Evolutionary conservation across 37 sponge, comb jelly and placozoan species (phyloP).

Genomic region (Cliona cf. orientalis): DNA sequence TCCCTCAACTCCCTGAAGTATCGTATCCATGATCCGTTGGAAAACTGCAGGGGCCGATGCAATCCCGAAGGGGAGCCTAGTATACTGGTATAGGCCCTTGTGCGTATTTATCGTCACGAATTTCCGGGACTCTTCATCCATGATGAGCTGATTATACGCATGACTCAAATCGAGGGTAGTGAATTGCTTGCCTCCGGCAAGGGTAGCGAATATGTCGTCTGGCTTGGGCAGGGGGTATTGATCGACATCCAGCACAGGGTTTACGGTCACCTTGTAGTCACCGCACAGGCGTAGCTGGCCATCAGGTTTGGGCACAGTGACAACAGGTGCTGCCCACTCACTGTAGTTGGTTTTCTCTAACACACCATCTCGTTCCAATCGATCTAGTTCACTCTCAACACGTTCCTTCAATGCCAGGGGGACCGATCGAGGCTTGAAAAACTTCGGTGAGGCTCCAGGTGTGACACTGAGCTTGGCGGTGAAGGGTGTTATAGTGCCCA

Average conservation of each 20-base stretch:
- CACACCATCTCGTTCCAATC: conserved; percentile 43
- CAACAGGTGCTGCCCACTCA: conserved; percentile 70
- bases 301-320: conserved; percentile 54
- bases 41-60: conserved; percentile 49
- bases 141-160: conserved; percentile 39
- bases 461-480: conserved; percentile 20
- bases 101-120: conserved; percentile 55
- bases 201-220: conserved; percentile 49
- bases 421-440: conserved; percentile 8
- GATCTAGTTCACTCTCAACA: conserved; percentile 29
- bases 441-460: conserved; percentile 16
- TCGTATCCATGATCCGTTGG: conserved; percentile 28
- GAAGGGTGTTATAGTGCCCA: conserved; percentile 3
- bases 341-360: conserved; percentile 26
- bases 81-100: conserved; percentile 30
- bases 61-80: conserved; percentile 42
- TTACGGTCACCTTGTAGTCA: no score
- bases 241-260: no score
- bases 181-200: conserved; percentile 48
- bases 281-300: conserved; percentile 51
- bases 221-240: no score
- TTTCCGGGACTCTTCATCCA: conserved; percentile 36
- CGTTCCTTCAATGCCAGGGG: conserved; percentile 3
- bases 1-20: conserved; percentile 33
- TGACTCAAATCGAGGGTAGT: conserved; percentile 37